phyloP scores from a whole-genome alignment of 2,888 invertebrate species.

The Caenorhabditis becei region DNA sequence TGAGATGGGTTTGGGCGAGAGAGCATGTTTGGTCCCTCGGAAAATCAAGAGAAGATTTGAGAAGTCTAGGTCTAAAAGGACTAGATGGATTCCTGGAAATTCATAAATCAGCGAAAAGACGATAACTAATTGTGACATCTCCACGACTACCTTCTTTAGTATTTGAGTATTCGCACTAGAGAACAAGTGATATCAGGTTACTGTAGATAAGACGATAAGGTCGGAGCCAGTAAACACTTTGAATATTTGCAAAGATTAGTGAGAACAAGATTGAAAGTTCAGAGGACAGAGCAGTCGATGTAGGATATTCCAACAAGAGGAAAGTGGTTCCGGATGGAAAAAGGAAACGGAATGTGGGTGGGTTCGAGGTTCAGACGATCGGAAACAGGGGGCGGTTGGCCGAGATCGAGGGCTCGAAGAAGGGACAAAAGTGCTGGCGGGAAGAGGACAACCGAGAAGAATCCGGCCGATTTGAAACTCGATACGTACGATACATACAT shows the following conservation, averaged over 20 bases:
- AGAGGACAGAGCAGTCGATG: not conserved
- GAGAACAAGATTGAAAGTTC: conserved; percentile 15
- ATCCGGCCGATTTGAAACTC: conserved; percentile 45
- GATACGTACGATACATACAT: conserved; percentile 66
- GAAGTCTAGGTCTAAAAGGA: not conserved
- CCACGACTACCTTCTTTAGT: too few species aligned
- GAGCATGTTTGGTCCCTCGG: not conserved
- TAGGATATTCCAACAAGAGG: not conserved
- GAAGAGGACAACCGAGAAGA: conserved; percentile 28
- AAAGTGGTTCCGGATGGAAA: conserved; percentile 13
- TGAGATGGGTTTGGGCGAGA: not conserved
- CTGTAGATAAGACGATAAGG: conserved; percentile 28
- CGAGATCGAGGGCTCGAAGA: conserved; percentile 1
- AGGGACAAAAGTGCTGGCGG: conserved; percentile 43
- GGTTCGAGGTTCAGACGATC: conserved; percentile 22
- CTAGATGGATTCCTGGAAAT: not conserved
- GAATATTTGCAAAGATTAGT: conserved; percentile 31
- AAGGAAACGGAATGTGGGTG: conserved; percentile 7
- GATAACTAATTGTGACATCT: conserved; percentile 9
- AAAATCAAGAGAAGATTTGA: not conserved
- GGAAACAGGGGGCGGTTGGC: conserved; percentile 5
- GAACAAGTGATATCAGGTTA: conserved; percentile 25
- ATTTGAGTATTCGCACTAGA: not conserved
- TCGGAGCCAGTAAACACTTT: not conserved
- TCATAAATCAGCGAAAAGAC: not conserved